Percentiles rank a stretch among this genome's conserved stretches.
Evolutionary conservation across 2,797 vertebrate species (phyloP).

Genomic region (Salarias fasciatus): DNA sequence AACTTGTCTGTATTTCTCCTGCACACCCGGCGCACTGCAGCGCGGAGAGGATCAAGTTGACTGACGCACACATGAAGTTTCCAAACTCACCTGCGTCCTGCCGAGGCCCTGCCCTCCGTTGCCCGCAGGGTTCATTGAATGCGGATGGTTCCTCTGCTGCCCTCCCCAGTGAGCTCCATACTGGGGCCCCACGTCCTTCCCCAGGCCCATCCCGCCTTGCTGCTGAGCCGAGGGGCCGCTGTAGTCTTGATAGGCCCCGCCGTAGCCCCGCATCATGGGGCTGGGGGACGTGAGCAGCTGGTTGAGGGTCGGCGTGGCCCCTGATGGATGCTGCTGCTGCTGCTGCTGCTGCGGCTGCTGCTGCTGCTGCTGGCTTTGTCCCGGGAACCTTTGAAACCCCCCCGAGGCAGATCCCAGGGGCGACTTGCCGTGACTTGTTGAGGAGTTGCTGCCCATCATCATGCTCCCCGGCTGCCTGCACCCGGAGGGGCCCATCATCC

Average conservation of each 20-base stretch:
- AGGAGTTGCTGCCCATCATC: slow-evolving; percentile 84
- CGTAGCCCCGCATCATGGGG: slow-evolving; percentile 94
- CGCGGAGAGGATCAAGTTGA: no score
- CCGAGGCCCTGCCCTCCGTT: slow-evolving; percentile 84
- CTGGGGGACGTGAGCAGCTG: slow-evolving; percentile 94
- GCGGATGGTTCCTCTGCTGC: slow-evolving; percentile 89
- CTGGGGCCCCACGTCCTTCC: slow-evolving; percentile 89
- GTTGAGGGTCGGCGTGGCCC: slow-evolving; percentile 94
- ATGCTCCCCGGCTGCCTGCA: slow-evolving; percentile 84
- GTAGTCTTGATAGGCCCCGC: slow-evolving; percentile 90
- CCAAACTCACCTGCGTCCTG: slow-evolving; percentile 89
- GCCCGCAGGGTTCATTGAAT: slow-evolving; percentile 87
- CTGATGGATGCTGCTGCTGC: slow-evolving; percentile 88
- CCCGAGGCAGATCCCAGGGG: slow-evolving; percentile 80
- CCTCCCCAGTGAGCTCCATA: slow-evolving; percentile 91
- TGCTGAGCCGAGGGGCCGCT: slow-evolving; percentile 82
- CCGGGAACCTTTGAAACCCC: slow-evolving; percentile 91
- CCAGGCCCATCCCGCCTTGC: slow-evolving; percentile 83
- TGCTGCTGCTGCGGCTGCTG: slow-evolving; percentile 52
- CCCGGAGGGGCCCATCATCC: slow-evolving; percentile 86
- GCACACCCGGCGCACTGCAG: not conserved
- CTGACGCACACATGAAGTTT: slow-evolving; percentile 29
- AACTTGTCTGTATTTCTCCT: no score
- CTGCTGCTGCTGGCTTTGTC: slow-evolving; percentile 61
- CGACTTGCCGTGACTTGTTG: slow-evolving; percentile 82